A percentile compares a stretch with the other conserved stretches of the same genome.
phyloP scores from a whole-genome alignment of 2,113 vertebrate genomes.

The Gymnorhina tibicen region DNA sequence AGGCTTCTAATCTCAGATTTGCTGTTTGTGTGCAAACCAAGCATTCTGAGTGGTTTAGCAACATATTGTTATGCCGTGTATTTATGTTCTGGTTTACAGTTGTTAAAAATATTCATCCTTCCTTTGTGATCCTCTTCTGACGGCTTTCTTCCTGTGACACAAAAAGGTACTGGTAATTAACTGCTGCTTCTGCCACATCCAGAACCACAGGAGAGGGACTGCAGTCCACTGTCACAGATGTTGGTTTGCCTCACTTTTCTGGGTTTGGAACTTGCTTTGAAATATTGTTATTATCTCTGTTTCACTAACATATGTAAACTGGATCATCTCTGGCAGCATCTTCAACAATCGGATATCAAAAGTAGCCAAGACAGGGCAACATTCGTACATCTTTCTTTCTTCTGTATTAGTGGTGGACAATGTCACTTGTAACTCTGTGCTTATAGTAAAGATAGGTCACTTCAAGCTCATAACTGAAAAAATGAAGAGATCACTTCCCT shows the following conservation, averaged over 20 bases:
- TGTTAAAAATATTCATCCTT: background rate
- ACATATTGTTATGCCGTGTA: background rate
- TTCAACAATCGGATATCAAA: background rate
- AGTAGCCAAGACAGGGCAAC: background rate
- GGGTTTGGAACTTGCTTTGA: background rate
- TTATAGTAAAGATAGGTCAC: background rate
- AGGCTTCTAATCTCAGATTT: background rate
- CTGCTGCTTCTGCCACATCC: background rate
- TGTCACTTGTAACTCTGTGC: background rate
- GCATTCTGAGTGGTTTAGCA: background rate
- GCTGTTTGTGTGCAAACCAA: background rate
- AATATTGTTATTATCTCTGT: background rate
- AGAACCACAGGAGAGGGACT: background rate
- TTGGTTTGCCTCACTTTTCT: background rate
- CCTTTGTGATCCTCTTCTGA: background rate
- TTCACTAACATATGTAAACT: background rate
- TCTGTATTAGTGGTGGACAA: background rate
- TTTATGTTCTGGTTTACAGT: background rate
- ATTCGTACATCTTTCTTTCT: background rate
- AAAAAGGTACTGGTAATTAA: background rate
- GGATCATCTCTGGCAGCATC: background rate
- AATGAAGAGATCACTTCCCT: background rate
- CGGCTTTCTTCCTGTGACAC: background rate
- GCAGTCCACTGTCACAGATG: background rate
- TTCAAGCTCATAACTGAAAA: background rate